Percentiles rank a stretch among this genome's conserved stretches.
Evolutionary conservation across 2,888 invertebrate species (phyloP).

Genomic region (Oscheius sp.): DNA sequence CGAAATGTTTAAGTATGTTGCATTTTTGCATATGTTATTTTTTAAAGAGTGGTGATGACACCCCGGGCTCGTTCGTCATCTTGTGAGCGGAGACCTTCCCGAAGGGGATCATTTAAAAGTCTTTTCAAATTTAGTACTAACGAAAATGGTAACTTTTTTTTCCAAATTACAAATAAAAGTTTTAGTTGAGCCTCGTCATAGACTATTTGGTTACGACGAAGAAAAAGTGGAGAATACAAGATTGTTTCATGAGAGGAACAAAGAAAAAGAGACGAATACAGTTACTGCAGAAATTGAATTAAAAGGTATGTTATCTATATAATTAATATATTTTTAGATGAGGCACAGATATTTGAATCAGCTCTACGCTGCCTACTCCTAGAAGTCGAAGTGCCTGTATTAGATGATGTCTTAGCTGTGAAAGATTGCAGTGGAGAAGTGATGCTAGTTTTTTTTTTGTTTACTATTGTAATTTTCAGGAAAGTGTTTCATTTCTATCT

Average conservation of each 20-base stretch:
- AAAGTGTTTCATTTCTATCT: constrained; percentile 23
- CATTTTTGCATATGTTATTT: not conserved
- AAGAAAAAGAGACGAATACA: not conserved
- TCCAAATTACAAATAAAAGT: not conserved
- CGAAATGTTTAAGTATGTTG: constrained; percentile 5
- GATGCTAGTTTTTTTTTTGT: not conserved
- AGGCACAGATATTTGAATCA: constrained; percentile 14
- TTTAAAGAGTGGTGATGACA: constrained; percentile 25
- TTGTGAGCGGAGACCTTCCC: constrained; percentile 9
- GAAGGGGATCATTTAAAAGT: constrained; percentile 13
- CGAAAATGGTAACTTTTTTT: constrained; percentile 7
- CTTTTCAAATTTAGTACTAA: not conserved
- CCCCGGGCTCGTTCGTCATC: constrained; percentile 14
- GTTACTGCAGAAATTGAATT: not conserved
- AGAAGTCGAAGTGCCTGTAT: constrained; percentile 12
- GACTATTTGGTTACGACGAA: constrained; percentile 11
- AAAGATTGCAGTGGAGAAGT: constrained; percentile 12
- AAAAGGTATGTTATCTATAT: not conserved
- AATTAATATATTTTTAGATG: constrained; percentile 5
- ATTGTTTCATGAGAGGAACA: not conserved
- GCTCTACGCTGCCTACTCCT: constrained; percentile 3
- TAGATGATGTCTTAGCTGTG: constrained; percentile 8
- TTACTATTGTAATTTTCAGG: not conserved
- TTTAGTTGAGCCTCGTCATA: constrained; percentile 2
- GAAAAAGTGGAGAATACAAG: constrained; percentile 9